Evolutionary conservation across 2,113 vertebrate genomes (phyloP).

Genomic region (Cettia cetti): DNA sequence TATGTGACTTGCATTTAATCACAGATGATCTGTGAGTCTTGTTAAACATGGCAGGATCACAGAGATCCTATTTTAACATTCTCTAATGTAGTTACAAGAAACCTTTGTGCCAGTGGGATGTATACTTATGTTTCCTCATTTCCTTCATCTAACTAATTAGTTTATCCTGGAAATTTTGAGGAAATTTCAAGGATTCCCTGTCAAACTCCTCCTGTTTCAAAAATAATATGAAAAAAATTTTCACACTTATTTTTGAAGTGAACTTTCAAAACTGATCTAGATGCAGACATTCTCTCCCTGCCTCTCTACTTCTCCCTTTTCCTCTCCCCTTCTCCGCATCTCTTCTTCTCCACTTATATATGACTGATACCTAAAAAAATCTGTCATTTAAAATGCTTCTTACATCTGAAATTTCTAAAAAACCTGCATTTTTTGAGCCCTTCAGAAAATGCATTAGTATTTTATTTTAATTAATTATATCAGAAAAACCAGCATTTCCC

Average conservation of each 20-base stretch:
- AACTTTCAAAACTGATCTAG: neutral
- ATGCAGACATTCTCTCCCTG: neutral
- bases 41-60: neutral
- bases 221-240: neutral
- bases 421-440: neutral
- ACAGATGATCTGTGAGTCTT: neutral
- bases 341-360: neutral
- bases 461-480: neutral
- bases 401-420: neutral
- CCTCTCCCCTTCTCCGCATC: neutral
- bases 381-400: neutral
- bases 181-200: neutral
- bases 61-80: neutral
- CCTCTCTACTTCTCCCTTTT: neutral
- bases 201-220: neutral
- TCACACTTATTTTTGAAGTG: neutral
- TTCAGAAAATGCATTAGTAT: neutral
- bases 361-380: neutral
- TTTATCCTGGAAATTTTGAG: neutral
- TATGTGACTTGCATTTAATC: slow-evolving; percentile 33
- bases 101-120: neutral
- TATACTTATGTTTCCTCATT: neutral
- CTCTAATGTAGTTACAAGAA: neutral
- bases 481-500: neutral
- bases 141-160: neutral